Evolutionary conservation across 2,888 invertebrate species (phyloP), one percentile per base, ranked within the genome.

Genomic region (Acleris emargana): DNA sequence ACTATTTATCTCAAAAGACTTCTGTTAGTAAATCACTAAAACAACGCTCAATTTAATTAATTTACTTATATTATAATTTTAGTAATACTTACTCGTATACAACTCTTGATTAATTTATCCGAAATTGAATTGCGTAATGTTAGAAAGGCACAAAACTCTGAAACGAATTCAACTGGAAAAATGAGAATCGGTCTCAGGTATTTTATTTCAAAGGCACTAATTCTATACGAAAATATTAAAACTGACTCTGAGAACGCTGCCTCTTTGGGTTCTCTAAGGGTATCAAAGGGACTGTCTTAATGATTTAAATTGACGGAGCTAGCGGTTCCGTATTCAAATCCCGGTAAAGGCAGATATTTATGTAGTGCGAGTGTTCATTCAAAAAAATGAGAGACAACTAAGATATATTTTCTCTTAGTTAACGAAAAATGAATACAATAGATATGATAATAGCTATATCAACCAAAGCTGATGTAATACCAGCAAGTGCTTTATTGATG

Each of bases 101-200:
- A 67, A 57, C 51, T 52, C 68, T 68, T 61, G 66, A 70, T 63
- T 66, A 69, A 43, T 59, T 62, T 57, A 62, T 64, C 55, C 20
- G 50, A 42, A 38, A 25, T 66, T 61, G 43, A 62, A 58, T 68
- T 67, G 22, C 62, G 51, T 67, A 64, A 62, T 54, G 57, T 73
- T 49, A 54, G 68, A 72, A 59, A 52, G 62, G 58, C 57, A 53
- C 63, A 67, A 69, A 69, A 67, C 60, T 64, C 70, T 64, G 69
- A 71, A 76, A 76, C 75, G 78, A 80, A 81, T 81, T 83, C 80
- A 67, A 55, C 72, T 75, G 76, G 77, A 80, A 84, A 84, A 85
- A 85, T 82, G 73, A 75, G 80, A 77, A 79, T 80, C 76, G 68
- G 78, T 76, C 73, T 68, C 70, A 70, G 69, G 75, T 79, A 75